These are phyloP conservation scores for Ptychadena robeensis DNA, from an alignment of 2,797 vertebrate species.

Conservation along the genomic window DNA sequence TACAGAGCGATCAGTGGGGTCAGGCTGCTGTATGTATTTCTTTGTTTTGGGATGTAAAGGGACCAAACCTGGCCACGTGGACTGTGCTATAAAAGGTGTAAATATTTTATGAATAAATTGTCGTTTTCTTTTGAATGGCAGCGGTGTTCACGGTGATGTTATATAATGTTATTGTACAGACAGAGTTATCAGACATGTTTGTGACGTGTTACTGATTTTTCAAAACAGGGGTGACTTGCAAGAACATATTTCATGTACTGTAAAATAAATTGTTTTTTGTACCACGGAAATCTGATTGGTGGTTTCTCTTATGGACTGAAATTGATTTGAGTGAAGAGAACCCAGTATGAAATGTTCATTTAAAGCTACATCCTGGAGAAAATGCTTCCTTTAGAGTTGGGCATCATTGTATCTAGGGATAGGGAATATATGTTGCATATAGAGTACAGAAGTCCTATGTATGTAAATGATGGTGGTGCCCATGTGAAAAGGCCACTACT, in stretches of 20 bases:
- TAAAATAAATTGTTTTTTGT: constrained; percentile 54
- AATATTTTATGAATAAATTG: constrained; percentile 64
- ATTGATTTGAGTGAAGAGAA: no score
- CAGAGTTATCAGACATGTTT: constrained; percentile 41
- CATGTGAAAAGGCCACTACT: neutral
- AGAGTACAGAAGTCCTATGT: neutral
- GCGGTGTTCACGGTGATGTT: constrained; percentile 59
- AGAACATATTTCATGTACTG: constrained; percentile 60
- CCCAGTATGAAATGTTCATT: neutral
- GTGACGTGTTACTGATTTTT: constrained; percentile 58
- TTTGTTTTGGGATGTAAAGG: constrained; percentile 65
- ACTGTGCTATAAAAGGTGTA: constrained; percentile 68
- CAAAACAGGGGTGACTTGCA: constrained; percentile 57
- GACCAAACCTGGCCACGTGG: constrained; percentile 67
- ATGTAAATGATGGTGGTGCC: no score
- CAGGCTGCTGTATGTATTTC: constrained; percentile 65
- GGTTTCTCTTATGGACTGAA: neutral
- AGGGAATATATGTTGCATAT: no score
- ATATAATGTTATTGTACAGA: constrained; percentile 52
- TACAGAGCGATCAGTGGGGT: constrained; percentile 59
- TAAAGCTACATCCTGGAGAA: neutral
- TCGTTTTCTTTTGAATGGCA: constrained; percentile 37
- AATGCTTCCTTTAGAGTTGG: neutral
- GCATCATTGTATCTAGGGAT: no score
- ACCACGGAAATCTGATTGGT: constrained; percentile 15